Conservation (phyloP, 2,113 vertebrate genomes). For the Haemorhous mexicanus region DNA sequence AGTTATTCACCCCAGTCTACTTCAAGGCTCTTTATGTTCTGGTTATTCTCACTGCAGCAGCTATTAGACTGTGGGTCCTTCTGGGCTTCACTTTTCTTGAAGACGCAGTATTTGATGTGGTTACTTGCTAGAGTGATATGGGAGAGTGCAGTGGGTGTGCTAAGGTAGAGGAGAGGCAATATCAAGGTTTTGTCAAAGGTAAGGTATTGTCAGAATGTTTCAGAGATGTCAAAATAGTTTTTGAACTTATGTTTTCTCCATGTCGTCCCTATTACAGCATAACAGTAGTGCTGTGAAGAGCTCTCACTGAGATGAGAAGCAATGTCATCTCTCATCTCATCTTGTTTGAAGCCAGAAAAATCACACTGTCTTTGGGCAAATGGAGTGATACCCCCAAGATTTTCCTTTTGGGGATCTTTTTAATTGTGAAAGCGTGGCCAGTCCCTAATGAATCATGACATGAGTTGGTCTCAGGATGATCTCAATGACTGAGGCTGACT, state of each 20-base stretch:
- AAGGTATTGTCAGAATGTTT: background rate
- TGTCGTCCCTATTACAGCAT: background rate
- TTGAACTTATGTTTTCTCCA: background rate
- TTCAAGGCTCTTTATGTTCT: background rate
- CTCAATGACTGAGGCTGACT: background rate
- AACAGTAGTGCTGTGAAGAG: background rate
- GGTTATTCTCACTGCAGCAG: background rate
- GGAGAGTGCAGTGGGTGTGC: background rate
- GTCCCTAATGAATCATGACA: background rate
- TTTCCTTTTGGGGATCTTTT: background rate
- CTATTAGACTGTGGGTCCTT: background rate
- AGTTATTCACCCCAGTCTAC: background rate
- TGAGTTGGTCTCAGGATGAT: background rate
- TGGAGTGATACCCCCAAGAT: background rate
- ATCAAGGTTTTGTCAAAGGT: background rate
- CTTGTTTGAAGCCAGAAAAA: background rate
- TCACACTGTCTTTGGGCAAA: background rate
- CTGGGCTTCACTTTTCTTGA: background rate
- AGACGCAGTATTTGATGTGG: background rate
- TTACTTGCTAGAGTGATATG: background rate
- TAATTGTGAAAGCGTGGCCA: background rate
- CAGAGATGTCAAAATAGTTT: background rate
- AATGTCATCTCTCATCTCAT: background rate
- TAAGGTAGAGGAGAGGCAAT: background rate
- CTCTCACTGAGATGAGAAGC: background rate